phyloP scores from a whole-genome alignment of 2,113 vertebrate species.

The Peucedramus taeniatus region DNA sequence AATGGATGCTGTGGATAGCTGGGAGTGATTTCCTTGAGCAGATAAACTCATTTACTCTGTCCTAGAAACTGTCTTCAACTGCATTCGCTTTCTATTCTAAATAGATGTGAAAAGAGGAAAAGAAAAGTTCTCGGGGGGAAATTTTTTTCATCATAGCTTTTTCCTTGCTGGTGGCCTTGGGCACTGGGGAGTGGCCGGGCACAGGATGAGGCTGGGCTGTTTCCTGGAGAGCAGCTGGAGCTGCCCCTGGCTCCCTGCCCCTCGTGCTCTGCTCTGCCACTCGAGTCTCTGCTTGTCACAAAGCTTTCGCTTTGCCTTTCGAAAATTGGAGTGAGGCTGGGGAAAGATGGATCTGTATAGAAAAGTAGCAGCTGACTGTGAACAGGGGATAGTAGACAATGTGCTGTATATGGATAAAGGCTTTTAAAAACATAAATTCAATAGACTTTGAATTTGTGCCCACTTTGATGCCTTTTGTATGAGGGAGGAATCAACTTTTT shows the following conservation, averaged over 20 bases:
- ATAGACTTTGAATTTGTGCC: not conserved
- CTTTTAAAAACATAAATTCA: not conserved
- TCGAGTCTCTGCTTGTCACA: not conserved
- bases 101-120: not conserved
- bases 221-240: not conserved
- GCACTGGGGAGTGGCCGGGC: not conserved
- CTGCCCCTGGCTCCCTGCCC: not conserved
- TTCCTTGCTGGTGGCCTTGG: not conserved
- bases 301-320: not conserved
- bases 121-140: not conserved
- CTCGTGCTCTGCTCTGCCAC: accelerated
- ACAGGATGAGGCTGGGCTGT: accelerated
- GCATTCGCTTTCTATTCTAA: not conserved
- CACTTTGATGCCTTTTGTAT: not conserved
- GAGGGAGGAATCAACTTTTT: not conserved
- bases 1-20: not conserved
- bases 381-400: not conserved
- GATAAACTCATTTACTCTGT: not conserved
- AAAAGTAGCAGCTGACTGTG: not conserved
- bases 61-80: not conserved
- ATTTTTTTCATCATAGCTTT: not conserved
- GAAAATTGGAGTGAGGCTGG: not conserved
- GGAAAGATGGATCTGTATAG: not conserved
- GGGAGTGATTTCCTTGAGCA: not conserved
- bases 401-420: not conserved